These are phyloP conservation scores for Epicauta chinensis DNA, from an alignment of 1,140 invertebrate genomes.

Conservation along the genomic window DNA sequence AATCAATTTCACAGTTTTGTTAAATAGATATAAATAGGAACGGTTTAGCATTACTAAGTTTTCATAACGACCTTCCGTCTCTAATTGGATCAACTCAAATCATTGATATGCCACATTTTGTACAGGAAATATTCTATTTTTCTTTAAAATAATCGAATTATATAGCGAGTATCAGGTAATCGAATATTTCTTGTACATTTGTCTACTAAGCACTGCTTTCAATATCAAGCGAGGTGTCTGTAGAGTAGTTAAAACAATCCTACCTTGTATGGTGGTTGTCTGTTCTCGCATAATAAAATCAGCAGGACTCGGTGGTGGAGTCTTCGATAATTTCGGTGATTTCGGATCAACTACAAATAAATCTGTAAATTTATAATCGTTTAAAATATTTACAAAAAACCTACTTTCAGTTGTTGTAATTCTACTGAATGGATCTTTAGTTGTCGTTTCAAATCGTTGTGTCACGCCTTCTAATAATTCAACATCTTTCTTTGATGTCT, in stretches of 20 bases:
- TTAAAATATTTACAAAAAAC: not conserved
- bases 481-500: conserved; percentile 34
- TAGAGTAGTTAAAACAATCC: conserved; percentile 18
- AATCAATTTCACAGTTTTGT: too few relatives aligned
- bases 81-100: conserved; percentile 9
- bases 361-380: conserved; percentile 4
- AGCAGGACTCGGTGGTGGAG: conserved; percentile 49
- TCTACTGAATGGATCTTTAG: conserved; percentile 22
- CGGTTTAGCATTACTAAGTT: conserved; percentile 1
- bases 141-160: not conserved
- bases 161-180: not conserved
- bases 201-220: conserved; percentile 26
- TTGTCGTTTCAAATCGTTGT: conserved; percentile 39
- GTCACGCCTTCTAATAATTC: conserved; percentile 44
- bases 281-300: conserved; percentile 44
- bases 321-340: conserved; percentile 47
- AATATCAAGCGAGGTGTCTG: conserved; percentile 18
- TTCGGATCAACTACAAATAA: conserved; percentile 37
- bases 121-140: conserved; percentile 25
- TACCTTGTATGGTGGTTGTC: conserved; percentile 39
- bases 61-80: conserved; percentile 7
- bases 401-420: conserved; percentile 28
- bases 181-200: conserved; percentile 25
- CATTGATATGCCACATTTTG: conserved; percentile 39
- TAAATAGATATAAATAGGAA: too few relatives aligned